A percentile compares a stretch with the other conserved stretches of the same genome.
Evolutionary conservation across 1,140 invertebrate genomes (phyloP).

Genomic region (Bombus sylvicola): DNA sequence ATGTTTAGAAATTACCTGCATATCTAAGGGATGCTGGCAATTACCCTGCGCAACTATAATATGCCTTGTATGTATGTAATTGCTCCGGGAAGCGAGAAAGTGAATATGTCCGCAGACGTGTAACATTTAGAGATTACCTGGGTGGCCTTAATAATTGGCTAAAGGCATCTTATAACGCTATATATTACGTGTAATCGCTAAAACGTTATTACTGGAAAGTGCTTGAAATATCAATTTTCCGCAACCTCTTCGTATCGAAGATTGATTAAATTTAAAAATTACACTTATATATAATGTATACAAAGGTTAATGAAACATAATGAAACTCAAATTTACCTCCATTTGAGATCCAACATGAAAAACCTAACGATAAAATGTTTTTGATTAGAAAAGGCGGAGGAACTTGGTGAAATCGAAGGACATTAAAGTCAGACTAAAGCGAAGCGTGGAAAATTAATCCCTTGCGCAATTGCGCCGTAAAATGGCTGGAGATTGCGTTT

Average conservation of each 20-base stretch:
- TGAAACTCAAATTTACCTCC: not conserved
- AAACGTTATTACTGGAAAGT: not conserved
- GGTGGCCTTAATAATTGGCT: not conserved
- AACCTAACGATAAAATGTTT: not conserved
- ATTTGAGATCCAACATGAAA: not conserved
- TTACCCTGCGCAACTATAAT: slow-evolving; percentile 22
- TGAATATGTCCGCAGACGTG: not conserved
- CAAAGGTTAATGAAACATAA: not conserved
- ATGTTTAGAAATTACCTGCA: not conserved
- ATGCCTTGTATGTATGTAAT: slow-evolving; percentile 13
- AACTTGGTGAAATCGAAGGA: slow-evolving; percentile 7
- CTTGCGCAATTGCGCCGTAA: slow-evolving; percentile 40
- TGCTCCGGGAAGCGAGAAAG: not conserved
- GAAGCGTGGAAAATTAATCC: not conserved
- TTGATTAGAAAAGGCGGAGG: not conserved
- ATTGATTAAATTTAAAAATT: not conserved
- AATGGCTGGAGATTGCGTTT: slow-evolving; percentile 47
- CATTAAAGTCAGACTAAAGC: not conserved
- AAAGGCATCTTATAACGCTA: not conserved
- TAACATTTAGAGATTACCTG: not conserved
- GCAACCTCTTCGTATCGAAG: too few species aligned
- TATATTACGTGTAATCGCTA: not conserved
- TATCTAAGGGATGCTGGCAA: not conserved
- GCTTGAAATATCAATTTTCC: not conserved
- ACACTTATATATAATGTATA: accelerated